Conservation (phyloP, 2,888 invertebrate genomes). For the Nomada goodeniana region DNA sequence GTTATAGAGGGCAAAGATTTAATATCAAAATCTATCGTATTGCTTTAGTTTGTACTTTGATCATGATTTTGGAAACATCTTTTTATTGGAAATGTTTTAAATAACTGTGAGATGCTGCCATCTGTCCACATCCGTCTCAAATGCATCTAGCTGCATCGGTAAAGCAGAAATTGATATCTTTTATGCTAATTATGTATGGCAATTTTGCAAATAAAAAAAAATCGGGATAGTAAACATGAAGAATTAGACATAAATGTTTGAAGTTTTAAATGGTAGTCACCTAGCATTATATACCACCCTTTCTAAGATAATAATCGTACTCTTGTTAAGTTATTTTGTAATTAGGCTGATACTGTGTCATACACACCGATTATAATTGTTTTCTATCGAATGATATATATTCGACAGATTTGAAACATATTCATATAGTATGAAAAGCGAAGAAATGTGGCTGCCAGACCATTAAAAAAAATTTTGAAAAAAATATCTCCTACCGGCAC, state of each 20-base stretch:
- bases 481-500: background rate
- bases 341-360: background rate
- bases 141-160: constrained; percentile 68
- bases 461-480: background rate
- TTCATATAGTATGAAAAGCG: background rate
- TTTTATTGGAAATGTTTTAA: constrained; percentile 25
- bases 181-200: constrained; percentile 3
- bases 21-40: background rate
- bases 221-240: background rate
- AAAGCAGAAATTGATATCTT: constrained; percentile 66
- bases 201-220: background rate
- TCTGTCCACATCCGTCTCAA: constrained; percentile 66
- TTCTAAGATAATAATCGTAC: background rate
- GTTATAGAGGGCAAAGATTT: background rate
- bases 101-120: constrained; percentile 75
- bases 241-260: background rate
- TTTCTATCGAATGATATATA: background rate
- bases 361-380: background rate
- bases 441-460: background rate
- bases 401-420: background rate
- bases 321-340: background rate
- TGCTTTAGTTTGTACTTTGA: background rate
- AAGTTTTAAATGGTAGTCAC: background rate
- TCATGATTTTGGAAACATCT: background rate
- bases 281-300: too few species aligned